These are phyloP conservation scores for Limnephilus lunatus DNA, from an alignment of 2,888 invertebrate genomes.

Conservation along the genomic window DNA sequence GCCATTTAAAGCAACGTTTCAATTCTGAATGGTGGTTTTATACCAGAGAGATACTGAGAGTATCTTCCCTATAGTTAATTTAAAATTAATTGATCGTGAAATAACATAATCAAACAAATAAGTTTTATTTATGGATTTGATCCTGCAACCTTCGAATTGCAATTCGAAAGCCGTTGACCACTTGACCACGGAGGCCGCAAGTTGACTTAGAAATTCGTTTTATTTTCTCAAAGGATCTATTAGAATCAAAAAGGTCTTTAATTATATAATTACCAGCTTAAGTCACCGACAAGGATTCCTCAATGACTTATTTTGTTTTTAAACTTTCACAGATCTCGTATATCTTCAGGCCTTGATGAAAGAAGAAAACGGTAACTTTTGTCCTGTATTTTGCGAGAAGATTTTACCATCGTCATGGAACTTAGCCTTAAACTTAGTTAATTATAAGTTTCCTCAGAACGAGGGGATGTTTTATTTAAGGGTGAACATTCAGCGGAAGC, in stretches of 20 bases:
- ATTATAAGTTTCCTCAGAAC: conserved; percentile 63
- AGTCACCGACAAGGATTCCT: background rate
- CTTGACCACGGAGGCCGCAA: too few relatives aligned
- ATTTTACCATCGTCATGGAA: conserved; percentile 28
- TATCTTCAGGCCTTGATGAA: conserved; percentile 21
- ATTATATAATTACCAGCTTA: background rate
- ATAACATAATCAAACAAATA: too few relatives aligned
- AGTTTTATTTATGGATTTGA: too few relatives aligned
- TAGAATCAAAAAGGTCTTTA: background rate
- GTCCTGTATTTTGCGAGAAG: conserved; percentile 11
- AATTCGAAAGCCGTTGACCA: too few relatives aligned
- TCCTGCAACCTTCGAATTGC: too few relatives aligned
- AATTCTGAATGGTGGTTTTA: too few relatives aligned
- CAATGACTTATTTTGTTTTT: background rate
- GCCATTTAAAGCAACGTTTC: too few relatives aligned
- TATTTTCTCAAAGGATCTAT: background rate
- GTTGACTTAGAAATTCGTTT: too few relatives aligned
- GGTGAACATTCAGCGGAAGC: conserved; percentile 13
- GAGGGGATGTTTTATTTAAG: conserved; percentile 62
- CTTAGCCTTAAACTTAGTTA: conserved; percentile 62
- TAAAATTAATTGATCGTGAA: too few relatives aligned
- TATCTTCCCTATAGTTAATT: too few relatives aligned
- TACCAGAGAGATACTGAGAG: too few relatives aligned
- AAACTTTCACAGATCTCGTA: background rate
- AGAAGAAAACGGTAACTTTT: conserved; percentile 6